Percentiles rank a stretch among this genome's conserved stretches.
These are phyloP conservation scores for Acromyrmex echinatior DNA, from an alignment of 1,140 invertebrate genomes.

Conservation along the genomic window DNA sequence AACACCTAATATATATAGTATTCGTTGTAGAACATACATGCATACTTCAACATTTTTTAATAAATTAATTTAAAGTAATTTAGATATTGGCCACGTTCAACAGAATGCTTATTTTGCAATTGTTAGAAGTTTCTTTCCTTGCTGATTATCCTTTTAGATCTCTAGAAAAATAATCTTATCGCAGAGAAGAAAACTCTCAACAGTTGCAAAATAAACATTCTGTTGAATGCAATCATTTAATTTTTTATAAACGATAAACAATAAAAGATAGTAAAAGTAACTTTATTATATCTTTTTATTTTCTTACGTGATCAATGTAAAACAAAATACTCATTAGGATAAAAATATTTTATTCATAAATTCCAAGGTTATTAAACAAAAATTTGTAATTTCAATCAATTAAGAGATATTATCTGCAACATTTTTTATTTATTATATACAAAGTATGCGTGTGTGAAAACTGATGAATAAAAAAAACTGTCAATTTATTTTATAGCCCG, in stretches of 20 bases:
- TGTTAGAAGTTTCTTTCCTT: too few species aligned
- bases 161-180: too few species aligned
- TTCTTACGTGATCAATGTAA: background rate
- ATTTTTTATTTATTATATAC: background rate
- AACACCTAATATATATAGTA: too few species aligned
- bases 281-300: background rate
- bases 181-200: too few species aligned
- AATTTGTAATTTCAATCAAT: background rate
- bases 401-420: background rate
- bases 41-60: slow-evolving; percentile 54
- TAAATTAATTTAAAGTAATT: background rate
- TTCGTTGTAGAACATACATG: slow-evolving; percentile 32
- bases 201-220: too few species aligned
- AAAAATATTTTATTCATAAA: slow-evolving; percentile 18
- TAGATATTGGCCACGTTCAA: background rate
- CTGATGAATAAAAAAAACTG: background rate
- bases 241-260: background rate
- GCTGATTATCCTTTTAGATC: too few species aligned
- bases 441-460: background rate
- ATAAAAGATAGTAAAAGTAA: background rate
- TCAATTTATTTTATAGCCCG: slow-evolving; percentile 25
- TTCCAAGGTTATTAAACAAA: background rate
- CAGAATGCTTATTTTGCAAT: too few species aligned
- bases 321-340: background rate
- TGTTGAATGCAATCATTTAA: background rate